phyloP scores from a whole-genome alignment of 2,888 invertebrate genomes.

The Amorpha juglandis region DNA sequence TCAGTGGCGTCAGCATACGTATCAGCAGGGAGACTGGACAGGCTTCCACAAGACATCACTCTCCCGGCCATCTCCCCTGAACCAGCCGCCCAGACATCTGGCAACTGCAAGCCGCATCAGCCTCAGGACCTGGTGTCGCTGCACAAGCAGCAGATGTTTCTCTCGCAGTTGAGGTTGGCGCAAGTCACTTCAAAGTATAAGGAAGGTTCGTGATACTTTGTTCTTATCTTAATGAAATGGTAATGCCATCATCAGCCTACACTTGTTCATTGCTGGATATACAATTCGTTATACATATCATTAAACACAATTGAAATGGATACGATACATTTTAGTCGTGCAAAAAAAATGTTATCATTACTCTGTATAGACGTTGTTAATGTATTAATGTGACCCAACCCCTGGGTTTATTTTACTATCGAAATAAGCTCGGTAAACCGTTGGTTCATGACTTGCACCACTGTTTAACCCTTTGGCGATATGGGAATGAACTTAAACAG shows the following conservation, averaged over 20 bases:
- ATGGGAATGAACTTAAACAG: too few relatives aligned
- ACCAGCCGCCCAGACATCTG: background rate
- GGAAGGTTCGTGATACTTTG: slow-evolving; percentile 76
- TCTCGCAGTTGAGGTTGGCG: slow-evolving; percentile 83
- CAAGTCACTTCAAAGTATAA: slow-evolving; percentile 81
- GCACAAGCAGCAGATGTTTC: slow-evolving; percentile 84
- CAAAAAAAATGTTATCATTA: too few relatives aligned
- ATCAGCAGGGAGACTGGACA: slow-evolving; percentile 64
- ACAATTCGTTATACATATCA: too few relatives aligned
- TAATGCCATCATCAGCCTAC: too few relatives aligned
- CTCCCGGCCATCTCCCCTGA: slow-evolving; percentile 46
- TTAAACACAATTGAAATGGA: too few relatives aligned
- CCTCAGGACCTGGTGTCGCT: slow-evolving; percentile 42
- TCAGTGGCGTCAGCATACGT: slow-evolving; percentile 81
- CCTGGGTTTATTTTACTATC: too few relatives aligned
- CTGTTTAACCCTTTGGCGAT: too few relatives aligned
- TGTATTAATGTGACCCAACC: too few relatives aligned
- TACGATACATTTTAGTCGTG: too few relatives aligned
- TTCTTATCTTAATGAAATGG: background rate
- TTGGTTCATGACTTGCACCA: too few relatives aligned
- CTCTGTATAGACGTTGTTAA: too few relatives aligned
- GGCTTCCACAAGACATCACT: slow-evolving; percentile 55
- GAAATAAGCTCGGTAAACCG: background rate
- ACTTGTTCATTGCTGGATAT: too few relatives aligned
- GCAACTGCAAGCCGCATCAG: slow-evolving; percentile 7